phyloP scores from a whole-genome alignment of 2,113 vertebrate species.

The Silurus glanis region DNA sequence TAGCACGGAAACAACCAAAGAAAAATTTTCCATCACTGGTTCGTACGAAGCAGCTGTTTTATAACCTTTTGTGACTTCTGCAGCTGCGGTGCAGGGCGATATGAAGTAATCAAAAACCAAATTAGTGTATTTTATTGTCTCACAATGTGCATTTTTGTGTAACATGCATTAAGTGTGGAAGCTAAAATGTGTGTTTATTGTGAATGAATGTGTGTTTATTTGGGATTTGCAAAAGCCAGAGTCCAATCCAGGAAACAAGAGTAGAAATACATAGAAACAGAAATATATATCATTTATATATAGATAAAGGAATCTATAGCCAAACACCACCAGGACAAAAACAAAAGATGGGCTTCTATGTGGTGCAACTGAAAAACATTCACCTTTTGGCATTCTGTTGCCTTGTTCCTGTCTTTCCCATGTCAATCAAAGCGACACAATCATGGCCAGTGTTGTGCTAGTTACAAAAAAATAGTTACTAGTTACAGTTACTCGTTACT shows the following conservation, averaged over 20 bases:
- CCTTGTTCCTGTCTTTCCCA: background rate
- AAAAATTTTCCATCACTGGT: background rate
- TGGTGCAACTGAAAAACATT: background rate
- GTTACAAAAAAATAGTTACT: no score
- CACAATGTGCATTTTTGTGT: background rate
- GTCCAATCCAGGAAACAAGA: background rate
- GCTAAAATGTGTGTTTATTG: background rate
- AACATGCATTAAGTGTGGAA: background rate
- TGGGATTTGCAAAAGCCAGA: background rate
- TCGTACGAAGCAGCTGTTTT: background rate
- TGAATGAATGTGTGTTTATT: background rate
- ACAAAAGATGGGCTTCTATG: background rate
- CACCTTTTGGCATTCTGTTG: background rate
- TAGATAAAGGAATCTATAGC: no score
- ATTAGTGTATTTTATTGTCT: background rate
- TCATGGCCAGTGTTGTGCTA: no score
- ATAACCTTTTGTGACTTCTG: conserved; percentile 3
- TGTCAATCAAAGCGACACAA: background rate
- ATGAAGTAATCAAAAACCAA: background rate
- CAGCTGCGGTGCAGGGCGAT: conserved; percentile 3
- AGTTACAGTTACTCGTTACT: no score
- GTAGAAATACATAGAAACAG: background rate
- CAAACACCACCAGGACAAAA: background rate
- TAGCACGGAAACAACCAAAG: background rate
- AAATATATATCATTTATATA: no score